These are phyloP conservation scores for Poeciliopsis turneri DNA, from an alignment of 2,797 vertebrate species.

Conservation along the genomic window DNA sequence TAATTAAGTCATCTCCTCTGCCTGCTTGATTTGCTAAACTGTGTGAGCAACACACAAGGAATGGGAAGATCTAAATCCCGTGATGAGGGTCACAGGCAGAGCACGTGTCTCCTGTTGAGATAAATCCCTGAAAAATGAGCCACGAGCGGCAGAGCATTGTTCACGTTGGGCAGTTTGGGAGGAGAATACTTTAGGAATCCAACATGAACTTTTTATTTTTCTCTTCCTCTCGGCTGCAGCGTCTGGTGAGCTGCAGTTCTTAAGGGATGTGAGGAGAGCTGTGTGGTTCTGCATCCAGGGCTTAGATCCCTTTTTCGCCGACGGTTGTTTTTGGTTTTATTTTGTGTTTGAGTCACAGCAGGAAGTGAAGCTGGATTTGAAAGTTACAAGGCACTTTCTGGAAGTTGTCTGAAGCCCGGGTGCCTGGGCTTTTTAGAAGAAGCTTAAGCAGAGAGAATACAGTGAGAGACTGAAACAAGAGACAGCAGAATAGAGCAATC, in stretches of 20 bases:
- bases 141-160: not conserved
- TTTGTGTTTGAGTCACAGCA: conserved; percentile 32
- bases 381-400: conserved; percentile 26
- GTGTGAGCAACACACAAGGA: conserved; percentile 17
- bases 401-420: not conserved
- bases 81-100: conserved; percentile 44
- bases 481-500: too few species aligned
- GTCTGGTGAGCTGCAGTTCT: not conserved
- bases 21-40: conserved; percentile 12
- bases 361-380: conserved; percentile 68
- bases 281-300: conserved; percentile 1
- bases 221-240: not conserved
- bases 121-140: not conserved
- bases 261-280: conserved; percentile 44
- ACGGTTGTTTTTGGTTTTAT: conserved; percentile 17
- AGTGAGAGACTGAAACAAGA: not conserved
- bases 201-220: not conserved
- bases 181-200: not conserved
- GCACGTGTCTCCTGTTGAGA: conserved; percentile 51
- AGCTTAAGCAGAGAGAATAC: not conserved
- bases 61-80: conserved; percentile 40
- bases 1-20: conserved; percentile 42
- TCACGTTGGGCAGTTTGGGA: not conserved
- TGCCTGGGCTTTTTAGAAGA: not conserved
- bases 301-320: conserved; percentile 57